phyloP scores from a whole-genome alignment of 2,888 invertebrate species.

The Gordius sp. region DNA sequence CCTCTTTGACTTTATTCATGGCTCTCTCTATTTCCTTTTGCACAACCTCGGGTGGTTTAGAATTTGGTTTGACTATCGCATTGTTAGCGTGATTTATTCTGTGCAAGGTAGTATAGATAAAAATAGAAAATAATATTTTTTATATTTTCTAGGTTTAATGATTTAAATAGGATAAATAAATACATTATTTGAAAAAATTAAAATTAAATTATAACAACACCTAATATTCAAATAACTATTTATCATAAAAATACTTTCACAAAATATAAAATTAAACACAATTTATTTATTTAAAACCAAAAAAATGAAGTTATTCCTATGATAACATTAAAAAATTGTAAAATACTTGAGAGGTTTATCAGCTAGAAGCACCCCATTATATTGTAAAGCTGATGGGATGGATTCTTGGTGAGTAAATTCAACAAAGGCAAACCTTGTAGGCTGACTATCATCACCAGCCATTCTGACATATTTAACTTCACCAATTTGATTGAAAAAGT shows the following conservation, averaged over 20 bases:
- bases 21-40: constrained; percentile 83
- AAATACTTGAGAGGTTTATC: constrained; percentile 37
- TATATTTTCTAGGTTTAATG: no score
- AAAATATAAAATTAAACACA: no score
- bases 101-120: no score
- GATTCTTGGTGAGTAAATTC: constrained; percentile 76
- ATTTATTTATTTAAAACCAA: no score
- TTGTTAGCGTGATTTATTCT: constrained; percentile 64
- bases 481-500: constrained; percentile 41
- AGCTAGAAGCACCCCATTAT: constrained; percentile 43
- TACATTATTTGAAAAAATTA: no score
- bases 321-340: no score
- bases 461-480: constrained; percentile 65
- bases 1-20: constrained; percentile 81
- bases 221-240: no score
- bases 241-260: no score
- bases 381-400: constrained; percentile 49
- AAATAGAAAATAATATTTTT: no score
- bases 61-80: constrained; percentile 57
- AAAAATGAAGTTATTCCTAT: no score
- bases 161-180: no score
- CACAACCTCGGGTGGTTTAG: constrained; percentile 76
- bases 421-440: constrained; percentile 45
- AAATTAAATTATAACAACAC: no score
- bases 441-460: constrained; percentile 47